phyloP scores from a whole-genome alignment of 2,888 invertebrate species.

The Drosophila nigritarsus region DNA sequence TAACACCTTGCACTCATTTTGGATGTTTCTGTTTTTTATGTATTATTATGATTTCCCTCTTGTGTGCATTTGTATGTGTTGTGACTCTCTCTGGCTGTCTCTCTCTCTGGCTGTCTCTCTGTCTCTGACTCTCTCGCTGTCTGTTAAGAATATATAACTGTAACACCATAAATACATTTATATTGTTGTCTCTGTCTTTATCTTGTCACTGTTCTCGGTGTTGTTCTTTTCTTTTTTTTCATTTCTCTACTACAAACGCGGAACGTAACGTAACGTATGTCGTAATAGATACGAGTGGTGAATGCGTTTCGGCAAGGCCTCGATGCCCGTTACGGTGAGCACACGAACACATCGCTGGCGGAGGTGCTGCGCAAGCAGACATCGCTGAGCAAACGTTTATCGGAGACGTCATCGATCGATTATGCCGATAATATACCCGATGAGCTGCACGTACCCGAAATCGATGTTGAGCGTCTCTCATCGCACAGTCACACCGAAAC shows the following conservation, averaged over 20 bases:
- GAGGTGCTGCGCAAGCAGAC: slow-evolving; percentile 97
- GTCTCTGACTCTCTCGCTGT: slow-evolving; percentile 39
- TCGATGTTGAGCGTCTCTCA: slow-evolving; percentile 96
- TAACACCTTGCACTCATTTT: neutral
- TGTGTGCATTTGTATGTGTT: neutral
- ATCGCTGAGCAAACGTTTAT: slow-evolving; percentile 95
- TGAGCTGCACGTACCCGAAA: slow-evolving; percentile 94
- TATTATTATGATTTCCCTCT: neutral
- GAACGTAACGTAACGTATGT: neutral
- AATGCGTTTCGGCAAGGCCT: slow-evolving; percentile 99
- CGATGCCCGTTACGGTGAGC: slow-evolving; percentile 96
- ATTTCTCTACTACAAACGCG: slow-evolving; percentile 18
- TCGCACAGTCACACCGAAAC: slow-evolving; percentile 98
- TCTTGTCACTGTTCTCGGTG: slow-evolving; percentile 65
- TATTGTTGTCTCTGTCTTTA: slow-evolving; percentile 56
- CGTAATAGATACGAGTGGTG: slow-evolving; percentile 97
- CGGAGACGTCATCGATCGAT: slow-evolving; percentile 96
- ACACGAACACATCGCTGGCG: slow-evolving; percentile 95
- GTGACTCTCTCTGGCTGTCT: neutral
- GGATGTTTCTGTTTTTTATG: neutral
- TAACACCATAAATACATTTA: slow-evolving; percentile 11
- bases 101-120: slow-evolving; percentile 37
- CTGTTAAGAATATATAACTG: slow-evolving; percentile 22
- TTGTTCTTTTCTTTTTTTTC: slow-evolving; percentile 65
- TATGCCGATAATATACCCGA: slow-evolving; percentile 95